Percentiles rank a stretch among this genome's conserved stretches.
These are phyloP conservation scores for Paracyclopina nana DNA, from an alignment of 1,140 invertebrate species.

Conservation along the genomic window DNA sequence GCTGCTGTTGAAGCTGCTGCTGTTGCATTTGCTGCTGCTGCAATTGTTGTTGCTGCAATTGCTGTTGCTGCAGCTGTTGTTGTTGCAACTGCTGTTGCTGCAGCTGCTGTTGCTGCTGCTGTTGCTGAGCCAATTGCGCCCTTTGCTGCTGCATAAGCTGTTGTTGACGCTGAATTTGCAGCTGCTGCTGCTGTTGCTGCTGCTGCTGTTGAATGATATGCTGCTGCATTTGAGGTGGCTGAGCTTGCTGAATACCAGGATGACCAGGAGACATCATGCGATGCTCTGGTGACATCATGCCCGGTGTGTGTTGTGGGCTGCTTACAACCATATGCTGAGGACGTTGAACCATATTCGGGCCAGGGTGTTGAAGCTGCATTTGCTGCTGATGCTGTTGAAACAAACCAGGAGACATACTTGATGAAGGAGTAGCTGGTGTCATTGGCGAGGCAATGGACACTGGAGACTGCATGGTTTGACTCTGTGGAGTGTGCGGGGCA, in stretches of 20 bases:
- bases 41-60: too few species aligned
- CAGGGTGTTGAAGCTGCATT: conserved; percentile 15
- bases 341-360: too few species aligned
- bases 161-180: conserved; percentile 19
- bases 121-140: conserved; percentile 19
- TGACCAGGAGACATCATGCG: too few species aligned
- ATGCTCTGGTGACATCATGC: too few species aligned
- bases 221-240: conserved; percentile 14
- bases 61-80: conserved; percentile 18
- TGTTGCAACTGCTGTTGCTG: conserved; percentile 21
- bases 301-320: too few species aligned
- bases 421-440: conserved; percentile 16
- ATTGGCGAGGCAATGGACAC: conserved; percentile 1
- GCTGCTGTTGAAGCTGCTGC: conserved; percentile 17
- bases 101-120: conserved; percentile 19
- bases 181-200: conserved; percentile 17
- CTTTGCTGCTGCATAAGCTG: conserved; percentile 19
- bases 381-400: conserved; percentile 20
- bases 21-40: too few species aligned
- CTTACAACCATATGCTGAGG: too few species aligned
- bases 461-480: conserved; percentile 8
- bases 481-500: neutral
- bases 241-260: too few species aligned
- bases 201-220: conserved; percentile 18
- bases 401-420: conserved; percentile 18